Base-by-base conservation (phyloP, 2,113 vertebrate species). In the Fregata magnificens region DNA sequence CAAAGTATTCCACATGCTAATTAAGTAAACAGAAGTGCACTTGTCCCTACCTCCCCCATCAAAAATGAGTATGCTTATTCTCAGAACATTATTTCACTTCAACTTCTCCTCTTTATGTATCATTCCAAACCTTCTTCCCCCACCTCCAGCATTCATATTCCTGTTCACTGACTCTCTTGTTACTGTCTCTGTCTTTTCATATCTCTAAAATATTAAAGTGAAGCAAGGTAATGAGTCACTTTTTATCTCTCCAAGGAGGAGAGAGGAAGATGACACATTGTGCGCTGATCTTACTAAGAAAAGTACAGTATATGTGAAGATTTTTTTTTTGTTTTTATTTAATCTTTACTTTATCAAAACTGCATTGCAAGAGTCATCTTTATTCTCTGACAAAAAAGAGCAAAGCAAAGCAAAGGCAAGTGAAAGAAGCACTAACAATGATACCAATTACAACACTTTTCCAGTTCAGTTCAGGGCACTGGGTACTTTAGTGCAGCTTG, bases 191-290 rank as follows among this genome's bases (percentile, higher is more conserved):
- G 28, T 84, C 80, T 94, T 86, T 92, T 92, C 74, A 85, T 89
- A 47, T 86, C 56, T 87, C 91, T 96, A 94, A 96, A 97, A 93
- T 98, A 97, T 93, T 96, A 95, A 96, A 96, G 71, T 34, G 40
- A 90, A 84, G 65, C 66, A 81, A 93, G 56, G 86, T 79, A 92
- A 96, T 78, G 93, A 97, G 86, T 85, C 74, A 69, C 84, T 94
- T 96, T 94, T 95, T 95, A 79, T 96, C 95, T 98, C 85, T 93
- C 76, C 52, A 74, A 95, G 91, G 83, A 96, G 31, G 29, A 96
- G 61, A 96, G 85, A 93, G 86, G 58, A 96, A 97, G 88, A 97
- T 97, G 94, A 97, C 95, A 95, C 55, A 78, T 87, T 89, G 70
- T 81, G 52, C 84, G 78, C 74, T 95, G 84, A 95, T 97, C 82